Conservation (phyloP, 2,888 invertebrate genomes). For the Lagria hirta region DNA sequence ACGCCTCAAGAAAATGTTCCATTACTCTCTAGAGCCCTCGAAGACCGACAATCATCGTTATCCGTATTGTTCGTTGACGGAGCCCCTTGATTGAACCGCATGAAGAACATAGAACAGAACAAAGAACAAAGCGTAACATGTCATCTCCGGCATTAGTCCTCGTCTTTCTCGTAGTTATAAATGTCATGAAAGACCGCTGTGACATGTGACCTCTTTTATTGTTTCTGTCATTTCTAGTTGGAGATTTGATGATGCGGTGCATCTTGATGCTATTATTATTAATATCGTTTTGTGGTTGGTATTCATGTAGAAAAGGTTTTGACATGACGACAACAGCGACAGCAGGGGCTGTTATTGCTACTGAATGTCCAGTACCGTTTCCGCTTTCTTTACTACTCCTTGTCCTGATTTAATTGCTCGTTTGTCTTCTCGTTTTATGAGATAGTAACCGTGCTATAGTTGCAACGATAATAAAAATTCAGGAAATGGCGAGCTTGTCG, state of each 20-base stretch:
- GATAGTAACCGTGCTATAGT: constrained; percentile 28
- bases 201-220: constrained; percentile 48
- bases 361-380: constrained; percentile 35
- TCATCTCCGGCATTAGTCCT: constrained; percentile 47
- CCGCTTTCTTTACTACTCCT: constrained; percentile 43
- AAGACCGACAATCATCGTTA: constrained; percentile 54
- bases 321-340: constrained; percentile 43
- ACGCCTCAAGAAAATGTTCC: constrained; percentile 51
- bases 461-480: constrained; percentile 35
- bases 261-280: constrained; percentile 42
- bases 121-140: constrained; percentile 48
- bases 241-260: constrained; percentile 21
- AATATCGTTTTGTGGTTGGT: constrained; percentile 38
- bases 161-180: constrained; percentile 52
- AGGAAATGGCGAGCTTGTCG: constrained; percentile 23
- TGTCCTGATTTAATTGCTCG: constrained; percentile 50
- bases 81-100: constrained; percentile 46
- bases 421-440: constrained; percentile 47
- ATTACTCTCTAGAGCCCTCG: constrained; percentile 49
- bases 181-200: no score
- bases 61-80: constrained; percentile 48
- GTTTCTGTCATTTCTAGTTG: constrained; percentile 45
- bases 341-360: constrained; percentile 39
- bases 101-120: constrained; percentile 35
- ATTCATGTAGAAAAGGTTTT: constrained; percentile 40